These are phyloP conservation scores for Turdus rufiventris DNA, from an alignment of 2,113 vertebrate genomes.

Conservation along the genomic window DNA sequence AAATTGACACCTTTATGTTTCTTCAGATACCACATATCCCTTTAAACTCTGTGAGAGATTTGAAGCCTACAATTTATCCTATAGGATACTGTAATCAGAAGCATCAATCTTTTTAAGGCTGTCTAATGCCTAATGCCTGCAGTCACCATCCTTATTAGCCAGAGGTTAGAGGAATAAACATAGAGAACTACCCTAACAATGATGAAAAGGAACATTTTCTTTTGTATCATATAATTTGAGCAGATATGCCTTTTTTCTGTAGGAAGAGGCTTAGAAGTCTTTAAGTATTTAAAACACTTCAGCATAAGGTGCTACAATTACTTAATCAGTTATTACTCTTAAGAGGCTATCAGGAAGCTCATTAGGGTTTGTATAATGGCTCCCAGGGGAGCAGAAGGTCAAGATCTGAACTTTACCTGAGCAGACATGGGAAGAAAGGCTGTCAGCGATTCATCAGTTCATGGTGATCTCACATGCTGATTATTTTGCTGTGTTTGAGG, in stretches of 20 bases:
- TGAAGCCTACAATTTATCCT: neutral
- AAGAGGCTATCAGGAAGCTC: slow-evolving; percentile 6
- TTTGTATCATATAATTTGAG: neutral
- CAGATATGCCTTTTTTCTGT: neutral
- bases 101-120: neutral
- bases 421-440: neutral
- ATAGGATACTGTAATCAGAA: neutral
- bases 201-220: neutral
- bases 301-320: neutral
- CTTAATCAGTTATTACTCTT: neutral
- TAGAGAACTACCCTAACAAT: neutral
- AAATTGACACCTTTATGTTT: slow-evolving; percentile 26
- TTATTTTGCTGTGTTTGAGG: neutral
- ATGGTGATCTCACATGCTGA: neutral
- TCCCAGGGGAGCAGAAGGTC: neutral
- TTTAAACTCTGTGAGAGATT: neutral
- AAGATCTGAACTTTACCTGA: neutral
- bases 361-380: neutral
- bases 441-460: neutral
- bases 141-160: neutral
- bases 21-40: neutral
- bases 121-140: neutral
- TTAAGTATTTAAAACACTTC: slow-evolving; percentile 12
- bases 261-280: neutral
- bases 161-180: neutral